A percentile compares a stretch with the other conserved stretches of the same genome.
phyloP scores from a whole-genome alignment of 2,888 invertebrate genomes.

The Polylopha cassiicola region DNA sequence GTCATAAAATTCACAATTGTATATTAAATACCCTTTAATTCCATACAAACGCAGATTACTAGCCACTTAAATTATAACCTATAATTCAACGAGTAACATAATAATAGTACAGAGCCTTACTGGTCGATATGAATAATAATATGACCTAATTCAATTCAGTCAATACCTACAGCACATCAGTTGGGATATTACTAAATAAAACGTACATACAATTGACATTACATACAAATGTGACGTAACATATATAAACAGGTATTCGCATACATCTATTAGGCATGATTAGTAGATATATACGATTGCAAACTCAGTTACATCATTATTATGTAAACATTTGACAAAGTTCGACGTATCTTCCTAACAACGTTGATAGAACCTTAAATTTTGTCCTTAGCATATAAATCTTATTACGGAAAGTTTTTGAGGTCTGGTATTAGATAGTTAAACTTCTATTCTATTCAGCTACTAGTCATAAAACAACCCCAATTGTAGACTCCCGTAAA shows the following conservation, averaged over 20 bases:
- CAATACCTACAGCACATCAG: slow-evolving; percentile 18
- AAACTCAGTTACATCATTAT: slow-evolving; percentile 39
- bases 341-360: slow-evolving; percentile 42
- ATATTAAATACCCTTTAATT: no score
- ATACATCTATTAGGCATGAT: slow-evolving; percentile 15
- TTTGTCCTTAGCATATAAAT: neutral
- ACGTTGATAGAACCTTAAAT: slow-evolving; percentile 29
- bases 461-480: no score
- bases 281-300: slow-evolving; percentile 19
- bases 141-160: slow-evolving; percentile 14
- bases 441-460: no score
- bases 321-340: slow-evolving; percentile 57
- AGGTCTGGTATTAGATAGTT: no score
- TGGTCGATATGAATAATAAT: slow-evolving; percentile 9
- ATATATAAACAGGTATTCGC: slow-evolving; percentile 19
- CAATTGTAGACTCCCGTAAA: no score
- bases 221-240: slow-evolving; percentile 17
- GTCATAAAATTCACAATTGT: no score
- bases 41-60: no score
- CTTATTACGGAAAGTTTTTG: no score
- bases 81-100: no score
- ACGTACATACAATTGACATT: slow-evolving; percentile 22
- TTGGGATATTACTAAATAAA: slow-evolving; percentile 18
- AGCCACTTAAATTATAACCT: no score
- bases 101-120: no score